phyloP scores from a whole-genome alignment of 2,113 vertebrate genomes.

The Orientallactaga bullata region DNA sequence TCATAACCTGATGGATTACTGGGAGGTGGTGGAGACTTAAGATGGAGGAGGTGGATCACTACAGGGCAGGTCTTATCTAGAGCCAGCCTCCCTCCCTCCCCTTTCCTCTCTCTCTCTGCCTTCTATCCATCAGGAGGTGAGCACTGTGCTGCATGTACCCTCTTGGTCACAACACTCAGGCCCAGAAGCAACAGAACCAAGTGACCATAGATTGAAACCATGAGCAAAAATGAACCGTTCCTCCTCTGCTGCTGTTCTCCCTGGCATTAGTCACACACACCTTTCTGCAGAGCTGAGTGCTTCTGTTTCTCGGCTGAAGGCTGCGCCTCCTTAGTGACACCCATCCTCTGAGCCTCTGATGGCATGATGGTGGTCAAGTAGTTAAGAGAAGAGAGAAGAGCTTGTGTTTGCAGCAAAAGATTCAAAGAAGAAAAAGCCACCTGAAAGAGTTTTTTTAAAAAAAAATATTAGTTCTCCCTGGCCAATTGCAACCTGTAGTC shows the following conservation, averaged over 20 bases:
- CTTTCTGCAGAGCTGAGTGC: constrained; percentile 82
- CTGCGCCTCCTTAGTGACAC: constrained; percentile 73
- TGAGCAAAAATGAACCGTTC: not conserved
- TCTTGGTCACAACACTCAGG: not conserved
- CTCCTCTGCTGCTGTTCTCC: not conserved
- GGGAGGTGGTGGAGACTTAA: not conserved
- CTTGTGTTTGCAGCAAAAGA: constrained; percentile 94
- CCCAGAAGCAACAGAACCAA: not conserved
- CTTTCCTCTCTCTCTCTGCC: not conserved
- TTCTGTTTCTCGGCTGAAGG: constrained; percentile 82
- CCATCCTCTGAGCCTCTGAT: constrained; percentile 51
- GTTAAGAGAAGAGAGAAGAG: constrained; percentile 93
- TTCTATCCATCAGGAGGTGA: not conserved
- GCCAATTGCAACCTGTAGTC: not conserved
- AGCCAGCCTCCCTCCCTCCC: not conserved
- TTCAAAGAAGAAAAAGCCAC: constrained; percentile 96
- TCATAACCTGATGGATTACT: not conserved
- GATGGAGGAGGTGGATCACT: not conserved
- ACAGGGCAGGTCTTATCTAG: not conserved
- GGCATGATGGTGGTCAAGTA: constrained; percentile 90
- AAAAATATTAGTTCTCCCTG: constrained; percentile 35
- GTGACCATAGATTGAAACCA: not conserved
- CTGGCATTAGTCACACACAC: constrained; percentile 76
- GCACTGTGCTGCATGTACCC: too few species aligned
- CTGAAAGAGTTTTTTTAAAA: constrained; percentile 84